Base-by-base conservation (phyloP, 1,140 invertebrate genomes). In the Agrilus planipennis region DNA sequence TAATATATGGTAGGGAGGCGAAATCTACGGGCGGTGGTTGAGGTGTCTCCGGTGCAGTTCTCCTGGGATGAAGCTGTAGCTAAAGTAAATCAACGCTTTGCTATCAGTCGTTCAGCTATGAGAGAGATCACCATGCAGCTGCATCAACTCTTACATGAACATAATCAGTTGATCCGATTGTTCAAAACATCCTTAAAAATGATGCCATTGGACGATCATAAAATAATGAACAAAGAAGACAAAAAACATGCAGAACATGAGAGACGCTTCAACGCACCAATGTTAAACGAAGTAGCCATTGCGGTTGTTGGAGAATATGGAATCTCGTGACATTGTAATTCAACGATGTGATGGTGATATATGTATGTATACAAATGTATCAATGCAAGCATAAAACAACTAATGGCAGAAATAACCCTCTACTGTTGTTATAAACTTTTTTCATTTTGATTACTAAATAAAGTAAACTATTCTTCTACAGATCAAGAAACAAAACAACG, bases 181-280 rank as follows among this genome's bases (percentile, higher is more conserved):
- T 67, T 65, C 39, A 64, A 56, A 57, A 59, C 44, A 42, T 55
- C 54, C 38, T 18, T 64, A 16, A 55, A 65, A 38, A 17, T 27
- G 9, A 62, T 63, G 54, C 54, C 57, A 47, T 41, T 52, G 29
- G 57, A 66, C 51, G 46, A 58, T 44, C 50, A 58, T 45, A 55
- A 54, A 51, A 50, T 62, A 47, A 44, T 66, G 2, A 61, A 65
- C 42, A 45, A 36, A 48, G 55, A 61, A n/a, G 60, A 62, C 41
- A 47, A 52, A 45, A 47, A 38, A 50, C 54, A 60, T 36, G 50
- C 39, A 38, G 55, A 63, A 59, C 64, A 69, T 48, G 51, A 43
- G 43, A 38, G 61, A 47, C 46, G 49, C 32, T 60, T n/a, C 43
- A 70, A 70, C 59, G 57, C 60, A 45, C 62, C 64, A 34, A 62